Evolutionary conservation across 1,140 invertebrate genomes (phyloP).

Genomic region (Linepithema humile): DNA sequence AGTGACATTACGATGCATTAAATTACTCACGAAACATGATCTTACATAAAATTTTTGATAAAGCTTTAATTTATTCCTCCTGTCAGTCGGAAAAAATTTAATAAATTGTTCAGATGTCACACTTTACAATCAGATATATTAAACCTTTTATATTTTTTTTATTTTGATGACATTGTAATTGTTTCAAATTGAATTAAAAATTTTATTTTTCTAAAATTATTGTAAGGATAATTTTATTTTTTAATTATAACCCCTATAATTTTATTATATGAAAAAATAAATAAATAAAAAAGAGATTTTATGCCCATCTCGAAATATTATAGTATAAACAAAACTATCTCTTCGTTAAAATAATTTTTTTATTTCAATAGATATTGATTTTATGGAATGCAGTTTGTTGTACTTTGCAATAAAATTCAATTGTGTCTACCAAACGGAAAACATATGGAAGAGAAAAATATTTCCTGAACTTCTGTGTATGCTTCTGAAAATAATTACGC

Average conservation of each 20-base stretch:
- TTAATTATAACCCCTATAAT: not conserved
- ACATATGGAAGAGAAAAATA: not conserved
- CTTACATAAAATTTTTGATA: not conserved
- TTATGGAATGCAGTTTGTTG: not conserved
- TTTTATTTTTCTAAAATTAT: not conserved
- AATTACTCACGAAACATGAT: not conserved
- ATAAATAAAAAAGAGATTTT: not conserved
- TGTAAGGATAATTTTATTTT: not conserved
- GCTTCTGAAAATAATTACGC: not conserved
- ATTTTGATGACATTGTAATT: not conserved
- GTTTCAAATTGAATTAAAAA: not conserved
- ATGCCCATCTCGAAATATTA: not conserved
- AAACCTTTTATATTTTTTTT: not conserved
- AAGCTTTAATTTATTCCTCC: not conserved
- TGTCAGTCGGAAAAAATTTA: not conserved
- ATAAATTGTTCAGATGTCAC: not conserved
- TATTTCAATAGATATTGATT: not conserved
- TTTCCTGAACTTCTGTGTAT: not conserved
- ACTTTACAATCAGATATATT: not conserved
- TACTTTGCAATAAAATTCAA: constrained; percentile 2
- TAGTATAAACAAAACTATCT: not conserved
- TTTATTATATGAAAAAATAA: not conserved
- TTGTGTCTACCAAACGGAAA: not conserved
- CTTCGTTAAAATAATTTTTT: not conserved
- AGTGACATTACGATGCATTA: not conserved